phyloP scores from a whole-genome alignment of 2,888 invertebrate species.

The Drosophila subsilvestris region DNA sequence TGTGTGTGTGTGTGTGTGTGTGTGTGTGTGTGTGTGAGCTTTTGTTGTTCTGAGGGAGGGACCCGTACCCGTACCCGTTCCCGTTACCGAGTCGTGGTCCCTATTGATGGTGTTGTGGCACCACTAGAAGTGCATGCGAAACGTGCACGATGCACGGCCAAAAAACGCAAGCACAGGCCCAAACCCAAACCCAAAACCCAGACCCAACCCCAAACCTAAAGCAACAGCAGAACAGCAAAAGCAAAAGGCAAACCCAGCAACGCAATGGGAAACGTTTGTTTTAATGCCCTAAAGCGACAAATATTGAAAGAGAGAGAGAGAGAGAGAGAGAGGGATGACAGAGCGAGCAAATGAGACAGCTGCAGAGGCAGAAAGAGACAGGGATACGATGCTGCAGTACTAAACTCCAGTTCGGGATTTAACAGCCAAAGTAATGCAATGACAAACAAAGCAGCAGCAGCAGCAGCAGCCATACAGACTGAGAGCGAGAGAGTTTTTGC shows the following conservation, averaged over 20 bases:
- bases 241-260: constrained; percentile 55
- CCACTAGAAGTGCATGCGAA: constrained; percentile 70
- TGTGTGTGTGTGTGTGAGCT: constrained; percentile 14
- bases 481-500: constrained; percentile 40
- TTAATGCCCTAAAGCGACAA: constrained; percentile 80
- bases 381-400: constrained; percentile 43
- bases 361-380: constrained; percentile 1
- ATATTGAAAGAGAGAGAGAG: constrained; percentile 62
- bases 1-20: constrained; percentile 1
- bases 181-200: constrained; percentile 7
- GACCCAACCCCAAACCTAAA: constrained; percentile 18
- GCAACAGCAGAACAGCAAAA: constrained; percentile 19
- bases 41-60: constrained; percentile 9
- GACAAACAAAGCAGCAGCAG: constrained; percentile 71
- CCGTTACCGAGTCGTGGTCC: not conserved
- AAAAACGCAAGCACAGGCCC: constrained; percentile 25
- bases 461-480: not conserved
- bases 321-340: constrained; percentile 12
- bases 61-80: not conserved
- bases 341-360: constrained; percentile 2
- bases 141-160: constrained; percentile 40
- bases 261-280: constrained; percentile 78
- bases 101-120: constrained; percentile 54
- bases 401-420: constrained; percentile 68
- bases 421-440: constrained; percentile 76